Conservation (phyloP, 2,797 vertebrate genomes). For the Arrhamphus sclerolepis region DNA sequence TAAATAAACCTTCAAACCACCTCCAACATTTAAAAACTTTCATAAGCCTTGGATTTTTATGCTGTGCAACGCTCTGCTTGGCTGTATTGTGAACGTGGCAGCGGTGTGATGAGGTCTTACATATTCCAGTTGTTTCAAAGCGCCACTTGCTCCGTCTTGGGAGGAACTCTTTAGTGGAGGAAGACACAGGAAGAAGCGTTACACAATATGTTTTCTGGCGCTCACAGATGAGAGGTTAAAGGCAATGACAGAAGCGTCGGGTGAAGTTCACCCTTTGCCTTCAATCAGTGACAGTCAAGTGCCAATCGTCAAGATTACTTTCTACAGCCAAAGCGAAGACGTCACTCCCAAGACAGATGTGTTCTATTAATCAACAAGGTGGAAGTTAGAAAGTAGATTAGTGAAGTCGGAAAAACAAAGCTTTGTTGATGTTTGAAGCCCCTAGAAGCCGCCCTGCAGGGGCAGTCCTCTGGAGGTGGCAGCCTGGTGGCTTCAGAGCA, state of each 20-base stretch:
- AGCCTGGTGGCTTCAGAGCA: slow-evolving; percentile 39
- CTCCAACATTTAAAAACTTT: slow-evolving; percentile 24
- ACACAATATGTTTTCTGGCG: slow-evolving; percentile 37
- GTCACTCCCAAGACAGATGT: slow-evolving; percentile 16
- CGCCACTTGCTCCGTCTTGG: slow-evolving; percentile 68
- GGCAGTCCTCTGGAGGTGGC: slow-evolving; percentile 15
- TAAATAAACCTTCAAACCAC: too few species aligned
- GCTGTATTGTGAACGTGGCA: slow-evolving; percentile 21
- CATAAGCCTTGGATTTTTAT: slow-evolving; percentile 3
- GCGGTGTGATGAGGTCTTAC: slow-evolving; percentile 69
- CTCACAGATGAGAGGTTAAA: slow-evolving; percentile 12
- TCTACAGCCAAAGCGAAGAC: slow-evolving; percentile 21
- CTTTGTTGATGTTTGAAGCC: slow-evolving; percentile 13
- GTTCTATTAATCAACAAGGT: background rate
- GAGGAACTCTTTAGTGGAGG: slow-evolving; percentile 72
- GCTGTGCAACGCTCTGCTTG: slow-evolving; percentile 4
- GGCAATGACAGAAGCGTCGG: slow-evolving; percentile 20
- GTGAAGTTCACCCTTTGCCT: background rate
- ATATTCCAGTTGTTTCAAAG: slow-evolving; percentile 82
- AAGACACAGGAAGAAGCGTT: slow-evolving; percentile 75
- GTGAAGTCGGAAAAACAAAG: slow-evolving; percentile 24
- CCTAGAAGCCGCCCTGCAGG: background rate
- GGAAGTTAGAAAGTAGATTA: slow-evolving; percentile 22
- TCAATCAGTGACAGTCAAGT: slow-evolving; percentile 10
- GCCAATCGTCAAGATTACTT: slow-evolving; percentile 42